Base-by-base conservation (phyloP, 2,888 invertebrate species). In the Julus scandinavius region DNA sequence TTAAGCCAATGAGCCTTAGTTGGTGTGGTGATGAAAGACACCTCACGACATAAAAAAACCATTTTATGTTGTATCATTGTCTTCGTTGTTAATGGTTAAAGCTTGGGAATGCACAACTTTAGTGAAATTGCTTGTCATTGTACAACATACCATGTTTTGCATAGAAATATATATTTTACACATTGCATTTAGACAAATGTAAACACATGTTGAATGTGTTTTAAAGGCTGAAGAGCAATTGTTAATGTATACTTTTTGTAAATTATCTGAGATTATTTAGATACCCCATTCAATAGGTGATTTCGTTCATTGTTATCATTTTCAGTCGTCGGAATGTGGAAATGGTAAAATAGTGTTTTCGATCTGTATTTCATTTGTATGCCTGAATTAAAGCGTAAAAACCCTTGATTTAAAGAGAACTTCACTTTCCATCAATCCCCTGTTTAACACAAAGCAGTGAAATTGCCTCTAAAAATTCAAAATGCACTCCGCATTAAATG, bases 1-100 rank as follows among this genome's bases (percentile, higher is more conserved):
- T 85, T 85, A 85, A 85, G 50, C 85, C 50, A 85, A 85, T 85
- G 50, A 45, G 85, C 50, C 50, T 85, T 85, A 9, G 85, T 49
- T 20, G n/a, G n/a, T 85, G 45, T 40, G 85, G 29, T 45, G 85
- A 85, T 85, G 50, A 45, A 80, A 38, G 80, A 38, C 38, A 80
- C 80, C 80, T 80, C 13, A 29, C 29, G 0, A 13, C 80, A 38
- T n/a, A 11, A 29, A 80, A 80, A 80, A 29, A 80, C 15, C 11
- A 38, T 7, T 45, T 5, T 45, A 45, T 45, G 29, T 9, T 20
- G 72, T 7, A 6, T 1, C 80, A 80, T 80, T 80, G 80, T 80
- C 29, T 29, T 38, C 80, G 38, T 29, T 80, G 80, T 11, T 38
- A 80, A 80, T 80, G 11, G 11, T 38, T 15, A 13, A 54, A 54